phyloP scores from a whole-genome alignment of 1,140 invertebrate species.

The Paralvinella palmiformis region DNA sequence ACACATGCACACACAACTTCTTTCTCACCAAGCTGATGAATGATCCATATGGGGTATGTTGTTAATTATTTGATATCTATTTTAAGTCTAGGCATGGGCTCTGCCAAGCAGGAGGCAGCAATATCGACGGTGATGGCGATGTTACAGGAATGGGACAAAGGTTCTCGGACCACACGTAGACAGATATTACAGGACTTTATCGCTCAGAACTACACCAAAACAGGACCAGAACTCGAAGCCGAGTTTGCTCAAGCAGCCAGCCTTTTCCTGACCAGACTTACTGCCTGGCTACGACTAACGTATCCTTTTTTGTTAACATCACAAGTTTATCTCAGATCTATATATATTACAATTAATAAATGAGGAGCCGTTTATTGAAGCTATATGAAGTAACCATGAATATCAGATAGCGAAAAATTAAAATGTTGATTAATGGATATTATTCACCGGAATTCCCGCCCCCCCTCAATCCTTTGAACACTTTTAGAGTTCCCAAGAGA shows the following conservation, averaged over 20 bases:
- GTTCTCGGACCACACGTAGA: slow-evolving; percentile 36
- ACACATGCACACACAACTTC: no score
- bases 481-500: no score
- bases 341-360: not conserved
- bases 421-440: not conserved
- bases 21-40: no score
- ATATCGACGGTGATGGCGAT: slow-evolving; percentile 43
- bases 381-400: not conserved
- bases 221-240: slow-evolving; percentile 47
- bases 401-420: not conserved
- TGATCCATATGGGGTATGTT: no score
- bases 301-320: slow-evolving; percentile 32
- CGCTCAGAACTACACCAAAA: slow-evolving; percentile 47
- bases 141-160: slow-evolving; percentile 50
- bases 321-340: not conserved
- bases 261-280: slow-evolving; percentile 48
- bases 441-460: not conserved
- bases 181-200: slow-evolving; percentile 48
- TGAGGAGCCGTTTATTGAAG: not conserved
- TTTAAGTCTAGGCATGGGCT: no score
- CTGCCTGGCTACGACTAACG: slow-evolving; percentile 48
- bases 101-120: slow-evolving; percentile 46
- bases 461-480: not conserved
- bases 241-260: slow-evolving; percentile 50
- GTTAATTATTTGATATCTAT: no score